These are phyloP conservation scores for Malurus cyaneus DNA, from an alignment of 2,113 vertebrate species.

Conservation along the genomic window DNA sequence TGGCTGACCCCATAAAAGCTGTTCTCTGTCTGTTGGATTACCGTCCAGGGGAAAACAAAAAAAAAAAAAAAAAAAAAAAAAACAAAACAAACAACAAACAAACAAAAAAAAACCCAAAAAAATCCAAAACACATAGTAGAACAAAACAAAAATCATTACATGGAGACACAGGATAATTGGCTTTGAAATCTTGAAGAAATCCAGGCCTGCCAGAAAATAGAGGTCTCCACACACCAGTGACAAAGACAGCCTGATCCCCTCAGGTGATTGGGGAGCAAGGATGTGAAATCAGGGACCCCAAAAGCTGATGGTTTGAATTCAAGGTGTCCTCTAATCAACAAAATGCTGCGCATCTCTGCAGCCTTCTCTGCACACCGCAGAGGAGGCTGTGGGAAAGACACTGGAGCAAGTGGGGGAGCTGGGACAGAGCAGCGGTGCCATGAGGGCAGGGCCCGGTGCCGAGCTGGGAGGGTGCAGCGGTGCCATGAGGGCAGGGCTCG, in stretches of 20 bases:
- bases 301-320: neutral
- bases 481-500: neutral
- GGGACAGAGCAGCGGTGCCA: too few species aligned
- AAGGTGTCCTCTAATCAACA: neutral
- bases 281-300: neutral
- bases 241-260: neutral
- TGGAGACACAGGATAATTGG: neutral
- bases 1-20: neutral
- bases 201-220: neutral
- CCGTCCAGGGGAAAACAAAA: neutral
- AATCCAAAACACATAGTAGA: neutral
- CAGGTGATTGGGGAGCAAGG: accelerated
- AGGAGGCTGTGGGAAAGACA: neutral
- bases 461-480: neutral
- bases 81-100: neutral
- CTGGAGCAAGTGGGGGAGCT: neutral
- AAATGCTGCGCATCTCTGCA: neutral
- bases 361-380: neutral
- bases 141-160: neutral
- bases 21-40: neutral
- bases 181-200: neutral
- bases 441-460: neutral
- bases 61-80: neutral
- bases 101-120: neutral
- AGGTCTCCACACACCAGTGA: neutral